These are phyloP conservation scores for Myotis planiceps DNA, from an alignment of 2,797 vertebrate genomes.

Conservation along the genomic window DNA sequence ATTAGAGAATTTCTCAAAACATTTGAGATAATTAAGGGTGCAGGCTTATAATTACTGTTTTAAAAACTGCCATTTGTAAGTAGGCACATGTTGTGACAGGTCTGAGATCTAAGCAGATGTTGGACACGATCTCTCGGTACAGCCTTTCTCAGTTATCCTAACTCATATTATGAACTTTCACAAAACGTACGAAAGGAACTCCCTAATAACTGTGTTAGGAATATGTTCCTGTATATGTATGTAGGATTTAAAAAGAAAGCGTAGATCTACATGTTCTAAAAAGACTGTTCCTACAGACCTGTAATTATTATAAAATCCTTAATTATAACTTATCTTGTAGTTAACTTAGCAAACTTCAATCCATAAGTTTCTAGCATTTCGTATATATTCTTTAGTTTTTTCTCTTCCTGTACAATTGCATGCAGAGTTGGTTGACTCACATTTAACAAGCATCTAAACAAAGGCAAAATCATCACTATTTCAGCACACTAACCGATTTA, in stretches of 20 bases:
- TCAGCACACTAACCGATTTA: neutral
- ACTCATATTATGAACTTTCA: neutral
- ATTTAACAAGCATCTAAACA: neutral
- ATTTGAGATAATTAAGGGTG: conserved; percentile 58
- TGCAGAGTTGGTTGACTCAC: neutral
- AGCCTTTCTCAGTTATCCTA: neutral
- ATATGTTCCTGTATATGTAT: neutral
- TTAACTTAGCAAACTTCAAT: neutral
- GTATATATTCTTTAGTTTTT: neutral
- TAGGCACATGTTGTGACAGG: neutral
- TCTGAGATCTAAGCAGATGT: neutral
- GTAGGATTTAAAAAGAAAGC: neutral
- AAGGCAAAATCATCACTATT: neutral
- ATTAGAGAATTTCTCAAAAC: conserved; percentile 61
- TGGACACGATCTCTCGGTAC: neutral
- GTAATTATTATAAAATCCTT: neutral
- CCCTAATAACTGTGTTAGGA: neutral
- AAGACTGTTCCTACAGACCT: neutral
- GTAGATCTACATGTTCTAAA: neutral
- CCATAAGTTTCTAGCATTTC: neutral
- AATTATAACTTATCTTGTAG: neutral
- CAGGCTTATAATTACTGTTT: conserved; percentile 15
- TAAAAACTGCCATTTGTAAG: neutral
- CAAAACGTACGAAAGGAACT: neutral
- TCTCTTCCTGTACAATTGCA: neutral